These are phyloP conservation scores for Lordiphosa mommai DNA, from an alignment of 1,140 invertebrate genomes.

Conservation along the genomic window DNA sequence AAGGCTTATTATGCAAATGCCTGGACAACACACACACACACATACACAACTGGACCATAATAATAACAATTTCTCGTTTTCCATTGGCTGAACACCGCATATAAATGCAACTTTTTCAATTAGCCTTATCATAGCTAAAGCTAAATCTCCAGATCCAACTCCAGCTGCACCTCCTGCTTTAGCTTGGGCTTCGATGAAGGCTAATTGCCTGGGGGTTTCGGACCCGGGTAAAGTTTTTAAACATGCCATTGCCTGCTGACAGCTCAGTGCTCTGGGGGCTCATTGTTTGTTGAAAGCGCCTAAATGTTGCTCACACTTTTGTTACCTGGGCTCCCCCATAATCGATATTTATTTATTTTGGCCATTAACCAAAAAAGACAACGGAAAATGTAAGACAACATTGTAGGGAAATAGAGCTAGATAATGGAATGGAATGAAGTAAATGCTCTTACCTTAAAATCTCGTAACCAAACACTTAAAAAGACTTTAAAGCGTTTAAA, in stretches of 20 bases:
- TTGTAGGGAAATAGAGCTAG: not conserved
- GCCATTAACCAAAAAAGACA: conserved; percentile 46
- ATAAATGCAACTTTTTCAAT: conserved; percentile 69
- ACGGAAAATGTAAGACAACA: conserved; percentile 23
- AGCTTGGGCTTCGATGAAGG: conserved; percentile 13
- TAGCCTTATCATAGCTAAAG: conserved; percentile 48
- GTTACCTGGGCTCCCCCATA: conserved; percentile 34
- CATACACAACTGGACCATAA: conserved; percentile 23
- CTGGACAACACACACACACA: conserved; percentile 15
- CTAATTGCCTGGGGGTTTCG: conserved; percentile 44
- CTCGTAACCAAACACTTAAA: too few relatives aligned
- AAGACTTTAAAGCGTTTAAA: too few relatives aligned
- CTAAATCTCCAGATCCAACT: conserved; percentile 4
- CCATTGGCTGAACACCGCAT: conserved; percentile 28
- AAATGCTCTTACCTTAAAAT: too few relatives aligned
- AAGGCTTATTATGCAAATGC: conserved; percentile 72
- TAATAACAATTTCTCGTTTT: conserved; percentile 48
- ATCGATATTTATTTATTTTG: conserved; percentile 70
- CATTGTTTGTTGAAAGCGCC: conserved; percentile 41
- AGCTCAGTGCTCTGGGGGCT: conserved; percentile 44
- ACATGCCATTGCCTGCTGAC: conserved; percentile 49
- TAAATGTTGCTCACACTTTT: conserved; percentile 30
- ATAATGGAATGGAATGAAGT: not conserved
- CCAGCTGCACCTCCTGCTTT: conserved; percentile 2
- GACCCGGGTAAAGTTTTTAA: conserved; percentile 46